Base-by-base conservation (phyloP, 2,113 vertebrate species). In the Saguinus imperator region DNA sequence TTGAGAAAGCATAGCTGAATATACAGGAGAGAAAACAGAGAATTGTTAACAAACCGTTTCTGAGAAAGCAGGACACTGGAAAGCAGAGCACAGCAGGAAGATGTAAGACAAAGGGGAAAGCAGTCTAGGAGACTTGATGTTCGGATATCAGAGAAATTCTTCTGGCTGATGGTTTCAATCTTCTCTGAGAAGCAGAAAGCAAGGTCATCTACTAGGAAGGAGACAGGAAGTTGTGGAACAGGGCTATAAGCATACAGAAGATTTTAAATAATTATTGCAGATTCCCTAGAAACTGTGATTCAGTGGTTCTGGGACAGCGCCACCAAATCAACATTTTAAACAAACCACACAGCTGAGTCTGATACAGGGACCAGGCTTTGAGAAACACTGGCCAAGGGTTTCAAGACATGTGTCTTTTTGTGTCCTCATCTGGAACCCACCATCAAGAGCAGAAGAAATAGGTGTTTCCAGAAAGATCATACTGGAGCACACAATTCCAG, bases 121-220 rank as follows among this genome's bases (percentile, higher is more conserved):
- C 3, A 23, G 29, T 14, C 73, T 87, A 52, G 29, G 66, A 77
- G 82, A 96, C 83, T 50, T 27, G 64, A 50, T 16, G n/a, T 52
- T 55, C 84, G 48, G 32, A 84, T 32, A 52, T 55, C 55, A 80
- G 58, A 83, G 57, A 89, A 58, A 68, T 95, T 82, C 84, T 50
- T 84, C 83, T 43, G 37, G 58, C 43, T 55, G 48, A 68, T 86
- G 35, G 86, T 57, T 95, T 88, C 76, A 8, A 21, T 93, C 91
- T 95, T 86, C 52, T 32, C 68, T 70, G 80, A 84, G 70, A 94
- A 87, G 40, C 61, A 80, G 73, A 82, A 90, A 94, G 55, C 29
- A 68, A 43, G 29, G 32, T 64, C 32, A 79, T 64, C 40, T 52
- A 61, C 72, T 32, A 6, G 35, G 43, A 57, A 75, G 89, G 40